These are phyloP conservation scores for Drosophila nr. perissopoda DNA, from an alignment of 2,888 invertebrate genomes.

Conservation along the genomic window DNA sequence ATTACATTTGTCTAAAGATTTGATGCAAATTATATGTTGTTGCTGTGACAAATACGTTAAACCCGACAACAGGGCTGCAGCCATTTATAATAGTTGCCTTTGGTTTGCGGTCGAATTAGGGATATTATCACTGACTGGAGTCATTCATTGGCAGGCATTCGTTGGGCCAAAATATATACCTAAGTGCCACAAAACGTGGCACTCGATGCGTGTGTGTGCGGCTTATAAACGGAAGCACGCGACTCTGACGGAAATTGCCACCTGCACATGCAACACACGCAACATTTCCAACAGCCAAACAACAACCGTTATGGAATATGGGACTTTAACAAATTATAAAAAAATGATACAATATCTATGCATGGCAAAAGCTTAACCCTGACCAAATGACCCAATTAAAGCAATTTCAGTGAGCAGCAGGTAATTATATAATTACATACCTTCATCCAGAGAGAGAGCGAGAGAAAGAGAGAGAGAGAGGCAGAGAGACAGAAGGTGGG, in stretches of 20 bases:
- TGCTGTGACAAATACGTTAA: conserved; percentile 6
- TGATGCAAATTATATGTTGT: not conserved
- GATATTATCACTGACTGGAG: conserved; percentile 68
- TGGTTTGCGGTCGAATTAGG: conserved; percentile 50
- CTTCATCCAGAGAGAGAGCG: not conserved
- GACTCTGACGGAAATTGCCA: conserved; percentile 70
- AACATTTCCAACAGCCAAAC: conserved; percentile 16
- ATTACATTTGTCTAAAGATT: too few species aligned
- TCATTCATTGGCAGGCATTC: conserved; percentile 35
- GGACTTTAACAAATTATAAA: conserved; percentile 63
- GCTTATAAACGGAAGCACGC: conserved; percentile 71
- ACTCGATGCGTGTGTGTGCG: conserved; percentile 48
- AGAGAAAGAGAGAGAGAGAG: not conserved
- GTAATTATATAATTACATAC: not conserved
- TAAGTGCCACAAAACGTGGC: conserved; percentile 58
- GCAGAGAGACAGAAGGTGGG: not conserved
- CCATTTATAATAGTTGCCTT: conserved; percentile 29
- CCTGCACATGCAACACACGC: conserved; percentile 71
- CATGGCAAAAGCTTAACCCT: conserved; percentile 66
- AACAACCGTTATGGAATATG: conserved; percentile 31
- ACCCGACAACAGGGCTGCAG: not conserved
- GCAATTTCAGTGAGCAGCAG: conserved; percentile 3
- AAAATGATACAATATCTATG: conserved; percentile 53
- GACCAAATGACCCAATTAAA: conserved; percentile 76
- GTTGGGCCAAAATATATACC: conserved; percentile 60